phyloP scores from a whole-genome alignment of 2,797 vertebrate genomes.

The Apogon hyalosoma region DNA sequence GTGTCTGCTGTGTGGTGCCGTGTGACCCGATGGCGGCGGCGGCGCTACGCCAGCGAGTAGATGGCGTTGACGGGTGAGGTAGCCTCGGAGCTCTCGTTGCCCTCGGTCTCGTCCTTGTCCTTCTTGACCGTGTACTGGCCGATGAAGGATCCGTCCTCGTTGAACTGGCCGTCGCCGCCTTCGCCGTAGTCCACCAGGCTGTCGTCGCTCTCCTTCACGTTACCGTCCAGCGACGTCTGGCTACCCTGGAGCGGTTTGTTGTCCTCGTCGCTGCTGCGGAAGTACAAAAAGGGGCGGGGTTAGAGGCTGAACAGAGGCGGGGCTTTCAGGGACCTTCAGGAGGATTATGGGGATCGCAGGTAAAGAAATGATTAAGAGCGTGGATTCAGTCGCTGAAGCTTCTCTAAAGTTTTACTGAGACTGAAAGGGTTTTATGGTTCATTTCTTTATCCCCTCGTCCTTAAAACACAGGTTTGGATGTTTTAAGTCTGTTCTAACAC shows the following conservation, averaged over 20 bases:
- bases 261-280: conserved; percentile 94
- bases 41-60: conserved; percentile 92
- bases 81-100: conserved; percentile 98
- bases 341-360: conserved; percentile 22
- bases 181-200: conserved; percentile 98
- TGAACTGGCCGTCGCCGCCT: conserved; percentile 97
- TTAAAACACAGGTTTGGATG: conserved; percentile 29
- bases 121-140: conserved; percentile 99
- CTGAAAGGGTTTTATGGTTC: background rate
- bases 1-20: conserved; percentile 57
- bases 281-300: conserved; percentile 7
- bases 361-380: conserved; percentile 37
- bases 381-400: conserved; percentile 9
- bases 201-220: conserved; percentile 97
- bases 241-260: conserved; percentile 98
- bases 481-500: background rate
- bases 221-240: conserved; percentile 95
- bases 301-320: background rate
- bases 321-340: too few species aligned
- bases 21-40: conserved; percentile 16
- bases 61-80: conserved; percentile 98
- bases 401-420: background rate
- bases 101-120: conserved; percentile 98
- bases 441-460: conserved; percentile 33
- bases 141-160: conserved; percentile 98